phyloP scores from a whole-genome alignment of 2,797 vertebrate genomes.

The Myotis myotis region DNA sequence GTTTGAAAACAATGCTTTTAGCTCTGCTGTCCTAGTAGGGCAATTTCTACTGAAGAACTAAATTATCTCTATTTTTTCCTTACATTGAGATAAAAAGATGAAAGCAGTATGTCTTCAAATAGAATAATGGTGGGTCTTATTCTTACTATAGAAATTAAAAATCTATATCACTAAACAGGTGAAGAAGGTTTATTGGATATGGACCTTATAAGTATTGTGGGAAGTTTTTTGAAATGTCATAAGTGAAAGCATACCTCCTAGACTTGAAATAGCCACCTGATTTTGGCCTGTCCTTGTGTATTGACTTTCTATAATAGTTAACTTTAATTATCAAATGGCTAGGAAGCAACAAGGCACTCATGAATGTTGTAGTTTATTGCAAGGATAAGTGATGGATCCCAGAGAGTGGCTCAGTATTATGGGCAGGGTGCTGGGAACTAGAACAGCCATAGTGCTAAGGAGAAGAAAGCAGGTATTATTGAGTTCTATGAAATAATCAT shows the following conservation, averaged over 20 bases:
- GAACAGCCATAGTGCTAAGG: background rate
- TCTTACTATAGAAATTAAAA: background rate
- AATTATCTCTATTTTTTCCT: background rate
- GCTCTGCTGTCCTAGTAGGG: background rate
- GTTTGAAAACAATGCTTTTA: conserved; percentile 2
- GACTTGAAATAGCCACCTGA: background rate
- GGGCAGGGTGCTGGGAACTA: background rate
- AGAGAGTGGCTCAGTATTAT: background rate
- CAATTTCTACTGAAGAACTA: background rate
- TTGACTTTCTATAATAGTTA: background rate
- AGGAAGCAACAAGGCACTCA: background rate
- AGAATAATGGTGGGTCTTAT: background rate
- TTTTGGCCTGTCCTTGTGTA: background rate
- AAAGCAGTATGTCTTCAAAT: conserved; percentile 7
- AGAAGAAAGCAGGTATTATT: background rate
- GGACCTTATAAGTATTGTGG: background rate
- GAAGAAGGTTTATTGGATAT: background rate
- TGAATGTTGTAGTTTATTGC: background rate
- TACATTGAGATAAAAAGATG: background rate
- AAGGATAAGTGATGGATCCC: background rate
- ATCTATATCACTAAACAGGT: background rate
- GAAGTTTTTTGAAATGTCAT: background rate
- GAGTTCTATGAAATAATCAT: background rate
- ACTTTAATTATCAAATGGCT: background rate
- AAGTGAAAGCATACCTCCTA: background rate